phyloP scores from a whole-genome alignment of 2,888 invertebrate genomes.

The Dasypolia templi region DNA sequence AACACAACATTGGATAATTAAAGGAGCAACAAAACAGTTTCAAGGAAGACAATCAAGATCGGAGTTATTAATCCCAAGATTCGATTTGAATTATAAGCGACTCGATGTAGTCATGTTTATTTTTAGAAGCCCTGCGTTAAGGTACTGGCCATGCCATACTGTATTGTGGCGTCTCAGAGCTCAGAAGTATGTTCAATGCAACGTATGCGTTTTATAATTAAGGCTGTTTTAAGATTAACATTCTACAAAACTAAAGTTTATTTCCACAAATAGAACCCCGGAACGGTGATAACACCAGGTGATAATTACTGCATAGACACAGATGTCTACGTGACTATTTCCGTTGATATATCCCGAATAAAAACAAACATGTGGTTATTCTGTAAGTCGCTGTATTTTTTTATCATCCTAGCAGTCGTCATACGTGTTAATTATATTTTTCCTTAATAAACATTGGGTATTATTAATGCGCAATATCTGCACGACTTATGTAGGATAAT shows the following conservation, averaged over 20 bases:
- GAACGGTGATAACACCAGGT: slow-evolving; percentile 40
- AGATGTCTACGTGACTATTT: slow-evolving; percentile 50
- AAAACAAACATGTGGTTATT: slow-evolving; percentile 51
- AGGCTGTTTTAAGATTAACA: not conserved
- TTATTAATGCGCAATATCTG: slow-evolving; percentile 35
- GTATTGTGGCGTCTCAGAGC: slow-evolving; percentile 33
- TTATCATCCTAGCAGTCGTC: slow-evolving; percentile 31
- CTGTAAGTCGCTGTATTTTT: slow-evolving; percentile 30
- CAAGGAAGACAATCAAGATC: slow-evolving; percentile 41
- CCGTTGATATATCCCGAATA: slow-evolving; percentile 44
- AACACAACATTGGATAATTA: slow-evolving; percentile 34
- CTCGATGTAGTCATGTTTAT: slow-evolving; percentile 63
- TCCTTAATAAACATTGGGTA: slow-evolving; percentile 54
- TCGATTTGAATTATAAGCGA: slow-evolving; percentile 52
- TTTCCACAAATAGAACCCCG: not conserved
- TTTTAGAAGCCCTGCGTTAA: slow-evolving; percentile 59
- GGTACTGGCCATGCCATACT: slow-evolving; percentile 32
- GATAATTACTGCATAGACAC: slow-evolving; percentile 40
- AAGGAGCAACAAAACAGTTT: slow-evolving; percentile 21
- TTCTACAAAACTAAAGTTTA: slow-evolving; percentile 1
- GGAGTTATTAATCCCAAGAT: slow-evolving; percentile 46
- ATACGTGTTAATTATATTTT: slow-evolving; percentile 58
- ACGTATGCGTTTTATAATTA: slow-evolving; percentile 10
- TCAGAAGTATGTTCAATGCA: slow-evolving; percentile 14
- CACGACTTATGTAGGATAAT: not conserved